Evolutionary conservation across 2,888 invertebrate genomes (phyloP).

Genomic region (Zaprionus lineosus): DNA sequence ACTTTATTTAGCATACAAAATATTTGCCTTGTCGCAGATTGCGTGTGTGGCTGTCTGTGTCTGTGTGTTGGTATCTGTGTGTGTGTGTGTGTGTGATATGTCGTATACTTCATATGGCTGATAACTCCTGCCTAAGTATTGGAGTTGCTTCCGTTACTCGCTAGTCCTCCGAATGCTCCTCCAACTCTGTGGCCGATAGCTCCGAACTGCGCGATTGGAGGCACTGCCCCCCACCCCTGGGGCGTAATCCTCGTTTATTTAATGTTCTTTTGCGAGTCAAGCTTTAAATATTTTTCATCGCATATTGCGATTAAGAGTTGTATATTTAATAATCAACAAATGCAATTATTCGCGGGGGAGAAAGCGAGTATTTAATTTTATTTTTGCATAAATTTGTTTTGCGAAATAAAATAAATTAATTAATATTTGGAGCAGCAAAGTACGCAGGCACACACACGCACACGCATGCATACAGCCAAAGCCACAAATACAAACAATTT

Average conservation of each 20-base stretch:
- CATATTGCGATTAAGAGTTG: too few species aligned
- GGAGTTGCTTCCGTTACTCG: slow-evolving; percentile 6
- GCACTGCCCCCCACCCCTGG: too few species aligned
- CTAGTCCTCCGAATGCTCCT: too few species aligned
- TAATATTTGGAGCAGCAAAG: slow-evolving; percentile 43
- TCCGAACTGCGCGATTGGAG: background rate
- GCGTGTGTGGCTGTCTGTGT: too few species aligned
- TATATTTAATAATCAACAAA: slow-evolving; percentile 5
- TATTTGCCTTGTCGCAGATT: slow-evolving; percentile 55
- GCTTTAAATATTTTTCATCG: too few species aligned
- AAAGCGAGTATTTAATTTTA: background rate
- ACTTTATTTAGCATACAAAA: slow-evolving; percentile 77
- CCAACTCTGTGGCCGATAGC: too few species aligned
- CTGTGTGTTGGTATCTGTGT: background rate
- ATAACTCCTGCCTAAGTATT: slow-evolving; percentile 31
- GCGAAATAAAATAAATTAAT: slow-evolving; percentile 58
- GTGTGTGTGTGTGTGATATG: background rate
- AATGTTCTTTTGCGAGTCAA: slow-evolving; percentile 16
- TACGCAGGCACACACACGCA: slow-evolving; percentile 3
- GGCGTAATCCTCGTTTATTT: slow-evolving; percentile 3
- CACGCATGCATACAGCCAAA: too few species aligned
- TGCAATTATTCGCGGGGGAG: slow-evolving; percentile 4
- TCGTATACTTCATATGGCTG: slow-evolving; percentile 28
- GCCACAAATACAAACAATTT: background rate
- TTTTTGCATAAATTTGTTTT: slow-evolving; percentile 1